Evolutionary conservation across 2,113 vertebrate genomes (phyloP).

Genomic region (Gymnarchus niloticus): DNA sequence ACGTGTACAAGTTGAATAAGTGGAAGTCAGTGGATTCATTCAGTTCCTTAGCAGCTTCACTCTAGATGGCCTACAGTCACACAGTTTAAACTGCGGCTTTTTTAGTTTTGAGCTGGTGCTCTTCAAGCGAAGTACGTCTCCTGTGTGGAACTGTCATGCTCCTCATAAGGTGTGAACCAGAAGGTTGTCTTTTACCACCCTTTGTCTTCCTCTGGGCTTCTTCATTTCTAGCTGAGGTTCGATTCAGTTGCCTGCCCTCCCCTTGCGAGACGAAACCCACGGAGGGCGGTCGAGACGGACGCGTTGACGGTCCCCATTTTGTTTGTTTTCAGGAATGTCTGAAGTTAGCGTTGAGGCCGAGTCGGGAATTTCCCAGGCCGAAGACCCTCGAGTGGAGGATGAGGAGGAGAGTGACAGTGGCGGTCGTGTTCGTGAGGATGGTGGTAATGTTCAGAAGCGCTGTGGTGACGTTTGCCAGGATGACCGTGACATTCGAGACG

Average conservation of each 20-base stretch:
- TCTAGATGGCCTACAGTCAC: not conserved
- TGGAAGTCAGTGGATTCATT: no score
- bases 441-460: conserved; percentile 45
- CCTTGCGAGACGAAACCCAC: not conserved
- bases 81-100: not conserved
- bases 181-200: not conserved
- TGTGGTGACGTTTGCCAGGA: conserved; percentile 32
- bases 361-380: conserved; percentile 43
- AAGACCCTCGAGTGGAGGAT: conserved; percentile 37
- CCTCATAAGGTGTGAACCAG: not conserved
- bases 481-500: conserved; percentile 36
- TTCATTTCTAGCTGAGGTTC: not conserved
- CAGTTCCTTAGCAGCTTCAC: not conserved
- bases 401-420: conserved; percentile 26
- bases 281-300: conserved; percentile 16
- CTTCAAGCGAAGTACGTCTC: not conserved
- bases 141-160: not conserved
- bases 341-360: conserved; percentile 63
- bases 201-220: not conserved
- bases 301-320: conserved; percentile 39
- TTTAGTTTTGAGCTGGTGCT: not conserved
- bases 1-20: not conserved
- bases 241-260: not conserved
- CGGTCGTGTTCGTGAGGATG: conserved; percentile 39
- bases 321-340: conserved; percentile 68